A percentile compares a stretch with the other conserved stretches of the same genome.
Evolutionary conservation across 1,140 invertebrate species (phyloP).

Genomic region (Drosophila aff.): DNA sequence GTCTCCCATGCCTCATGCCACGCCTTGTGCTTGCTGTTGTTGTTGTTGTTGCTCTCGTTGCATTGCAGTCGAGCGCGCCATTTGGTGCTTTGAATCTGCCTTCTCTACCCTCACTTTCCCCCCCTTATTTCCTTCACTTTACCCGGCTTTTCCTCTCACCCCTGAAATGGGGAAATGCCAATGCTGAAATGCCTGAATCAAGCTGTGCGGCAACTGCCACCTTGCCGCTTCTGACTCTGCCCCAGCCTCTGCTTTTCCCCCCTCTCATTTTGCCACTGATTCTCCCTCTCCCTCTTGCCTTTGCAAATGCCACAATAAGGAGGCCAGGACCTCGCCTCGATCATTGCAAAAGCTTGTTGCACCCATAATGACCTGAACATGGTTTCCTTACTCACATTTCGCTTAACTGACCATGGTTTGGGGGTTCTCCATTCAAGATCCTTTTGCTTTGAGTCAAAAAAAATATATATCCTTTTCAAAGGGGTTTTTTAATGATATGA

Average conservation of each 20-base stretch:
- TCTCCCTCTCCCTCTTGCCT: neutral
- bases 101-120: neutral
- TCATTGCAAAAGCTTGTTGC: conserved; percentile 38
- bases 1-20: conserved; percentile 29
- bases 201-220: conserved; percentile 13
- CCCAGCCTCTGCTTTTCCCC: neutral
- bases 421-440: neutral
- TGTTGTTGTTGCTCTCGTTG: conserved; percentile 29
- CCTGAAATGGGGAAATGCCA: conserved; percentile 37
- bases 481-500: no score
- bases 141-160: neutral
- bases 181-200: conserved; percentile 48
- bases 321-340: conserved; percentile 25
- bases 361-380: conserved; percentile 1
- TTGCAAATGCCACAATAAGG: conserved; percentile 1
- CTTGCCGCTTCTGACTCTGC: neutral
- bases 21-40: conserved; percentile 38
- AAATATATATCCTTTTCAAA: neutral
- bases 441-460: neutral
- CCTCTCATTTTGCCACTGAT: neutral
- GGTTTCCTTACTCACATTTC: neutral
- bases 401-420: neutral
- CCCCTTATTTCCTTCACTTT: neutral
- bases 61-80: conserved; percentile 65
- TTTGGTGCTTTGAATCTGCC: conserved; percentile 64